These are phyloP conservation scores for Heliconius nattereri DNA, from an alignment of 1,140 invertebrate species.

Conservation along the genomic window DNA sequence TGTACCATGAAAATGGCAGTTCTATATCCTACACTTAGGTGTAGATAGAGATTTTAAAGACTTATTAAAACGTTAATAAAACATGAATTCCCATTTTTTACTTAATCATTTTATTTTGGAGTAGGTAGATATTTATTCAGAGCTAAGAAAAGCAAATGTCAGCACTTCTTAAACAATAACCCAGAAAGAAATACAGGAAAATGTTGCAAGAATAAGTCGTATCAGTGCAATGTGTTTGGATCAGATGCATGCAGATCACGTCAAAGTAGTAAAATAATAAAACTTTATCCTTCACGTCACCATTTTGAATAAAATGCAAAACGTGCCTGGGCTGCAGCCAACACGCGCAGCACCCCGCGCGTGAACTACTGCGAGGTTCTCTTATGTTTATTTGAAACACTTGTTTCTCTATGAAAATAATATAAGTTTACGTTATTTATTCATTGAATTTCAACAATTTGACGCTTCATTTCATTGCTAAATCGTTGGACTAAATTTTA, in stretches of 20 bases:
- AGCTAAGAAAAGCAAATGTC: not conserved
- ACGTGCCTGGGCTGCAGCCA: slow-evolving; percentile 78
- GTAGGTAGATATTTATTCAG: too few species aligned
- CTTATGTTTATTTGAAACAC: slow-evolving; percentile 17
- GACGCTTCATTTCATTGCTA: not conserved
- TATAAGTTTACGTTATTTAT: not conserved
- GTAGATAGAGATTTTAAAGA: too few species aligned
- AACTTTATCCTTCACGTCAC: slow-evolving; percentile 77
- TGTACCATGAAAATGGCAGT: too few species aligned
- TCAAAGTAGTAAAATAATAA: slow-evolving; percentile 79
- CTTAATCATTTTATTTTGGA: not conserved
- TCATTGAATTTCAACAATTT: not conserved
- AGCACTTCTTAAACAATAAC: not conserved
- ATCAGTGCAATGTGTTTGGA: slow-evolving; percentile 16
- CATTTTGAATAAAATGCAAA: slow-evolving; percentile 79
- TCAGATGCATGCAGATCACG: slow-evolving; percentile 64
- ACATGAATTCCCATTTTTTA: too few species aligned
- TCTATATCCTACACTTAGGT: too few species aligned
- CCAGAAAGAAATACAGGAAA: not conserved
- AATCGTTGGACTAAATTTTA: too few species aligned
- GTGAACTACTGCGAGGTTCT: slow-evolving; percentile 17
- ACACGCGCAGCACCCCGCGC: slow-evolving; percentile 42
- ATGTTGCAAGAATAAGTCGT: slow-evolving; percentile 12
- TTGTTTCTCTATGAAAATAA: slow-evolving; percentile 5
- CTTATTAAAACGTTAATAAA: too few species aligned